Base-by-base conservation (phyloP, 2,797 vertebrate genomes). In the Rachycentron canadum region DNA sequence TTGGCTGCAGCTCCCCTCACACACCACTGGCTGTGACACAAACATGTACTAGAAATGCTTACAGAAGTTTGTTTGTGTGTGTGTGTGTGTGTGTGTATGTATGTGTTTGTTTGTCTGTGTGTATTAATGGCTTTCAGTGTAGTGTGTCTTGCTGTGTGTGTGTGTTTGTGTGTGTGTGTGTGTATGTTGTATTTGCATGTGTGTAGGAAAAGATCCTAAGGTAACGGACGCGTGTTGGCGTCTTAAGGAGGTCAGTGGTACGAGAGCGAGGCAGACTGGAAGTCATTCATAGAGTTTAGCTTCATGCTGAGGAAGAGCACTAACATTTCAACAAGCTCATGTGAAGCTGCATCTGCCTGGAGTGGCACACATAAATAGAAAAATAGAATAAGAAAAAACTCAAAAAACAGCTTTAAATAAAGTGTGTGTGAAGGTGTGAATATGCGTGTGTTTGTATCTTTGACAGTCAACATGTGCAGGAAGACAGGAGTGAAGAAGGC, bases 361-460 rank as follows among this genome's bases (percentile, higher is more conserved):
- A 85, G 78, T 83, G 86, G 89, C 89, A 88, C 80, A 87, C 88
- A 93, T 91, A 93, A 94, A 95, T 94, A 95, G 69, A 95, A 92
- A 93, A 94, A 94, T 89, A 94, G 89, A 92, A 91, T 89, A 86
- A 88, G 89, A 90, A 92, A 85, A 69, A 88, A 82, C 55, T 64
- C 32, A 88, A 82, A 88, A 82, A 88, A 82, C 77, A 90, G 79
- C 79, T 77, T 88, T 86, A 88, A 92, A 88, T 92, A 85, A 87
- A 90, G 72, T 71, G 78, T 73, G 83, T 60, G 36, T 73, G 68
- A 81, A 63, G 65, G 38, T 80, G 60, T 83, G 72, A 66, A 11
- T 47, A 12, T 78, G 57, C 81, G 74, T 71, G n/a, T 62, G 66
- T 73, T 63, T 81, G 19, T 76, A 1, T 83, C 25, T 84, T 63